Evolutionary conservation across 2,888 invertebrate genomes (phyloP), one percentile per base, ranked within the genome.

Genomic region (Ichneumoninae sp.): DNA sequence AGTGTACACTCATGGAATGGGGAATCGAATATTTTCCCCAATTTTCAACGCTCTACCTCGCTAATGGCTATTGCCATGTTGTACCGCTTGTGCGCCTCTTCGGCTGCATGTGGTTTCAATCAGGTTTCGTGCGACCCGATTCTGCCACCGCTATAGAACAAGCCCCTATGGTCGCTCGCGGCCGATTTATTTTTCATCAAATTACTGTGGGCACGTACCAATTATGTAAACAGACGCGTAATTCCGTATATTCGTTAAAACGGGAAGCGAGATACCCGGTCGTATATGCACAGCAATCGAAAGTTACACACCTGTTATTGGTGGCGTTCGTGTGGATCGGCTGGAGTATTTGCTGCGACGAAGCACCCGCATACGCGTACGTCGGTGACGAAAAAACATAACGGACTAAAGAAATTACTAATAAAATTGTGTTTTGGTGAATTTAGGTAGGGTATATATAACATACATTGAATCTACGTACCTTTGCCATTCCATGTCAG

Each of bases 181-280:
- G 75, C 82, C 85, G 86, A 88, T 88, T 88, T 88, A 88, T 88
- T 88, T 88, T 87, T 83, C 85, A 85, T 87, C 86, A 85, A 87
- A 87, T 88, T 86, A 87, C 75, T 83, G 73, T 78, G 77, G 78
- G 78, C 79, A 76, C 73, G 73, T 81, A 83, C 83, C 86, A 87
- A 87, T 88, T 88, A 88, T 87, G 86, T 85, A 85, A 88, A 87
- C 85, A 86, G 80, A 80, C 73, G 80, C 77, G 83, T 82, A 80
- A 85, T 87, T 83, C 76, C 75, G 82, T 70, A 73, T 40, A 66
- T 30, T 66, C 44, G 76, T 69, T 70, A 63, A 81, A 77, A 30
- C 50, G 47, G 63, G 47, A 47, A 84, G 47, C 71, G 71, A 73
- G 71, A 80, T 60, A 57, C 47, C 63, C 33, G 26, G 6, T 22